phyloP scores from a whole-genome alignment of 2,888 invertebrate genomes.

The Diplolepis rosae region DNA sequence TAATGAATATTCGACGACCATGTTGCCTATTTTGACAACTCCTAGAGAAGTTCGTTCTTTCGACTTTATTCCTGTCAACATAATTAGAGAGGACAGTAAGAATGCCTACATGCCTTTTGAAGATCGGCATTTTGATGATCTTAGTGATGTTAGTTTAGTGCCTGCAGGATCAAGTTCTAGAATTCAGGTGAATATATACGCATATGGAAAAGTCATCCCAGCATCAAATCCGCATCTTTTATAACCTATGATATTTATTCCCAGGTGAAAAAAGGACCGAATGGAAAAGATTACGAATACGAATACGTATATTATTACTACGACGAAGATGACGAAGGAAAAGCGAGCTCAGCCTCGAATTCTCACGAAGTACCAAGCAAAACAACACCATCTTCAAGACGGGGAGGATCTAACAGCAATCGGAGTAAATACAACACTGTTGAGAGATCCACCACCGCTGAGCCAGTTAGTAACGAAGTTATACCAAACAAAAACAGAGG shows the following conservation, averaged over 20 bases:
- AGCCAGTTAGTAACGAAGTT: conserved; percentile 80
- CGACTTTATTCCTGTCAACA: conserved; percentile 70
- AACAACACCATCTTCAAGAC: conserved; percentile 66
- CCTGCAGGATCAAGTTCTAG: conserved; percentile 70
- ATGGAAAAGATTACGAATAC: conserved; percentile 93
- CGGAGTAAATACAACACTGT: conserved; percentile 77
- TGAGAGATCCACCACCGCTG: conserved; percentile 78
- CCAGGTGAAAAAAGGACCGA: conserved; percentile 89
- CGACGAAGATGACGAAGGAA: conserved; percentile 83
- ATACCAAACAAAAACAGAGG: conserved; percentile 77
- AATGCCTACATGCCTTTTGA: conserved; percentile 58
- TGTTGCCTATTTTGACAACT: conserved; percentile 69
- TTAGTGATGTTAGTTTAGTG: conserved; percentile 68
- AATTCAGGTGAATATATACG: conserved; percentile 61
- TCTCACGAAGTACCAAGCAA: conserved; percentile 79
- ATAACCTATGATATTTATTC: not conserved
- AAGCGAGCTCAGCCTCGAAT: conserved; percentile 71
- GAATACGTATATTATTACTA: conserved; percentile 94
- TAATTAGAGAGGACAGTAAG: conserved; percentile 69
- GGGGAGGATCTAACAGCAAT: conserved; percentile 71
- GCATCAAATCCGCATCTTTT: too few species aligned
- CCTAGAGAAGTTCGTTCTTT: conserved; percentile 62
- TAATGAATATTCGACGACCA: conserved; percentile 68
- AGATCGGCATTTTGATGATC: conserved; percentile 65
- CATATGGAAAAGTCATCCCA: not conserved